Percentiles rank a stretch among this genome's conserved stretches.
phyloP scores from a whole-genome alignment of 2,888 invertebrate genomes.

The Cheilosia scutellata region DNA sequence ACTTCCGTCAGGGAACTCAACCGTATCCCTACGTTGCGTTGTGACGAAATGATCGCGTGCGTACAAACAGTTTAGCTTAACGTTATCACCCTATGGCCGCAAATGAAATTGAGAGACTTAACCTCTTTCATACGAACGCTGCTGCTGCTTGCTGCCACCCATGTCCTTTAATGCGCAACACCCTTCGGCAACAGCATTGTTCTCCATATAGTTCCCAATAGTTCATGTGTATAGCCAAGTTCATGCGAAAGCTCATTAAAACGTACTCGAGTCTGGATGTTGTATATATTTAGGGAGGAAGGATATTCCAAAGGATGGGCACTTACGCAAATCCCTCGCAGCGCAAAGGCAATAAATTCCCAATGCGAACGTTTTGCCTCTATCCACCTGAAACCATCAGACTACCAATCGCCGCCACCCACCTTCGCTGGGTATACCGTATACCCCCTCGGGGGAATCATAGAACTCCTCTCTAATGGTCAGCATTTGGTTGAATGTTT shows the following conservation, averaged over 20 bases:
- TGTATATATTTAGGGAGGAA: not conserved
- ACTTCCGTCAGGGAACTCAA: conserved; percentile 34
- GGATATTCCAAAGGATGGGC: conserved; percentile 53
- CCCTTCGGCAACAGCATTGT: conserved; percentile 36
- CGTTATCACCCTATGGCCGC: conserved; percentile 59
- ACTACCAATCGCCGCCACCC: not conserved
- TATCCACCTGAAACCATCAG: conserved; percentile 26
- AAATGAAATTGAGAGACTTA: conserved; percentile 65
- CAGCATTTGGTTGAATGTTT: conserved; percentile 49
- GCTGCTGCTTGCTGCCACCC: conserved; percentile 7
- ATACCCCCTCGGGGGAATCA: conserved; percentile 44
- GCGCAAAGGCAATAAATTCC: conserved; percentile 70
- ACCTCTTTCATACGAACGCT: conserved; percentile 10
- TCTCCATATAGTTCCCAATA: conserved; percentile 38
- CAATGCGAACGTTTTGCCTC: conserved; percentile 60
- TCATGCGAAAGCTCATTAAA: conserved; percentile 69
- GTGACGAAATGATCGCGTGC: conserved; percentile 73
- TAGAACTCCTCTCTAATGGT: conserved; percentile 63
- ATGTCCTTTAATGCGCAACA: conserved; percentile 29
- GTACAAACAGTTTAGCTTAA: conserved; percentile 71
- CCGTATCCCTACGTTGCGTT: conserved; percentile 26
- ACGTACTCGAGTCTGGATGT: conserved; percentile 9
- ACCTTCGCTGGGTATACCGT: not conserved
- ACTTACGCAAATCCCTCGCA: conserved; percentile 72
- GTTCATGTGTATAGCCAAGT: conserved; percentile 11